These are phyloP conservation scores for Orius laevigatus DNA, from an alignment of 1,140 invertebrate species.

Conservation along the genomic window DNA sequence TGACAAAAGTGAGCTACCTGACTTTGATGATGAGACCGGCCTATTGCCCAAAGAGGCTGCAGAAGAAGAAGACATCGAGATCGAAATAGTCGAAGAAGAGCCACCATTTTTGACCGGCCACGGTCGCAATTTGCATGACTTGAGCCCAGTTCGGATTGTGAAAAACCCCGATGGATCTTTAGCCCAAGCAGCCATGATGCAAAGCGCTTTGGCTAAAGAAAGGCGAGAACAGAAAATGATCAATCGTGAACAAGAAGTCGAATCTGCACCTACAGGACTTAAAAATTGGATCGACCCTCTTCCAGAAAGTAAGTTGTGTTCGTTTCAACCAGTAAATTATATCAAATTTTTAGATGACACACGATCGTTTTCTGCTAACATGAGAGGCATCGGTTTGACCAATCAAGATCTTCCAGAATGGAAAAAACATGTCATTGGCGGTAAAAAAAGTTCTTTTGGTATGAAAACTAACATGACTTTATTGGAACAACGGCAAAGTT, in stretches of 20 bases:
- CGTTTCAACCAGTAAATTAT: neutral
- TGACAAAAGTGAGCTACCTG: constrained; percentile 74
- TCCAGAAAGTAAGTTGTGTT: constrained; percentile 45
- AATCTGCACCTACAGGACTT: constrained; percentile 63
- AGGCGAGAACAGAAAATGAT: constrained; percentile 85
- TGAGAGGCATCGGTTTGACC: constrained; percentile 64
- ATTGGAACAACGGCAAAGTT: constrained; percentile 86
- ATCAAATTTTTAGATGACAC: constrained; percentile 35
- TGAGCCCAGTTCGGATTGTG: constrained; percentile 92
- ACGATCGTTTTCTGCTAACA: constrained; percentile 52
- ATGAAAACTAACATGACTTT: constrained; percentile 91
- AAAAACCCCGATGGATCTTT: constrained; percentile 98
- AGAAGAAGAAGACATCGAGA: constrained; percentile 95
- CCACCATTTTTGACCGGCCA: constrained; percentile 89
- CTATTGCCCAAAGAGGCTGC: constrained; percentile 77
- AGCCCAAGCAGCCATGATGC: constrained; percentile 99
- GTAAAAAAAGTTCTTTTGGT: constrained; percentile 95
- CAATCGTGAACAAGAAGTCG: constrained; percentile 79
- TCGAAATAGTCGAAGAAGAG: constrained; percentile 97
- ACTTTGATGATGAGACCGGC: constrained; percentile 82
- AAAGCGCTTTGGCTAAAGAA: constrained; percentile 93
- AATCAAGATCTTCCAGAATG: constrained; percentile 91
- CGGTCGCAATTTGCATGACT: constrained; percentile 71
- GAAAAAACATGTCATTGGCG: constrained; percentile 97
- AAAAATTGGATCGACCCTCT: constrained; percentile 94